A percentile compares a stretch with the other conserved stretches of the same genome.
phyloP scores from a whole-genome alignment of 2,113 vertebrate genomes.

The Fukomys damarensis region DNA sequence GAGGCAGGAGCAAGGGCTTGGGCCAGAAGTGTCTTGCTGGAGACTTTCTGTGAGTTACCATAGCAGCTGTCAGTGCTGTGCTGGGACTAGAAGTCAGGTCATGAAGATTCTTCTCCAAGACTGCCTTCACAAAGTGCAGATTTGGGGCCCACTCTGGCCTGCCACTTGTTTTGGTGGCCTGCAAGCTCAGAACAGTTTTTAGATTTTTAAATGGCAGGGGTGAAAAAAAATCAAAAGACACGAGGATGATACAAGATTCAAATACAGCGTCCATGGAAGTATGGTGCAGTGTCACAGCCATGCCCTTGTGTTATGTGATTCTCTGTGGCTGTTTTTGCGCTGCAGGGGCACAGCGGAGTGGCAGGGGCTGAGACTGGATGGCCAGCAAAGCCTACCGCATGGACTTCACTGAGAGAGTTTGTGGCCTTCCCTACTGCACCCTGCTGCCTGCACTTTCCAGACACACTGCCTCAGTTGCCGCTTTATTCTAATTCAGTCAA shows the following conservation, averaged over 20 bases:
- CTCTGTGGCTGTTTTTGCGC: neutral
- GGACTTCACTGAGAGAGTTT: accelerated
- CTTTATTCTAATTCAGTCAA: neutral
- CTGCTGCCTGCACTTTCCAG: accelerated
- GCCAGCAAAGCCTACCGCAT: neutral
- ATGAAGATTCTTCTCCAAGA: neutral
- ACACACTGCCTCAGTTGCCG: accelerated
- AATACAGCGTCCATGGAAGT: neutral
- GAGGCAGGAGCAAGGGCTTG: no score
- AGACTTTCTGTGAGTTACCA: neutral
- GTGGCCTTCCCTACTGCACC: accelerated
- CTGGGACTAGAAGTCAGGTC: neutral
- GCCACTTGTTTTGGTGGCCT: accelerated
- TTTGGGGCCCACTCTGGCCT: neutral
- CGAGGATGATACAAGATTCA: neutral
- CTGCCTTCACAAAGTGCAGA: accelerated
- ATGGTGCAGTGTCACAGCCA: accelerated
- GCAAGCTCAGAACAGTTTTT: neutral
- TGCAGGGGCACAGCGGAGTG: accelerated
- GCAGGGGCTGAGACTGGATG: accelerated
- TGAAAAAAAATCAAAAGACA: neutral
- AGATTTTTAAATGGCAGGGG: neutral
- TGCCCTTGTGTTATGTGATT: accelerated
- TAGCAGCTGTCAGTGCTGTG: no score
- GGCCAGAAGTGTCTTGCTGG: neutral